phyloP scores from a whole-genome alignment of 2,888 invertebrate genomes.

The Congeria kusceri region DNA sequence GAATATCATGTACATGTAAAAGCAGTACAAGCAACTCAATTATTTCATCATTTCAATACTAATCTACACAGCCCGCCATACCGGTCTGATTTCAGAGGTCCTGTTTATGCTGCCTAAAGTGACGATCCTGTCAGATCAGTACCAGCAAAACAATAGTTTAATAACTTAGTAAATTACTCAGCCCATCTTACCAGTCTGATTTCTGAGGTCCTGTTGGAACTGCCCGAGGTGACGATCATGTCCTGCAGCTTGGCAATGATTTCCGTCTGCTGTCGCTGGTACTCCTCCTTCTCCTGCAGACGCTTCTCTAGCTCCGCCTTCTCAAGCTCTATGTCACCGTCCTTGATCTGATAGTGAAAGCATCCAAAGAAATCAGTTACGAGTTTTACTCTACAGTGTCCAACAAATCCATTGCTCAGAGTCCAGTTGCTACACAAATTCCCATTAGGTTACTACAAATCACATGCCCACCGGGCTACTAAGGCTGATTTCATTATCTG shows the following conservation, averaged over 20 bases:
- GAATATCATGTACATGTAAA: neutral
- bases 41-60: no score
- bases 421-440: no score
- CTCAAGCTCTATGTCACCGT: constrained; percentile 53
- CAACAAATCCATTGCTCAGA: no score
- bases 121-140: constrained; percentile 74
- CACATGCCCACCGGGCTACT: no score
- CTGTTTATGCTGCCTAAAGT: constrained; percentile 56
- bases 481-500: no score
- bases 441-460: no score
- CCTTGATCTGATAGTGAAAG: constrained; percentile 24
- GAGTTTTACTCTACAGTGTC: no score
- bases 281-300: constrained; percentile 77
- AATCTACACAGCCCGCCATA: neutral
- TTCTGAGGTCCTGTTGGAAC: constrained; percentile 5
- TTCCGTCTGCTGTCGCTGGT: constrained; percentile 66
- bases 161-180: no score
- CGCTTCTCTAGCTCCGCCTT: constrained; percentile 77
- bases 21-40: no score
- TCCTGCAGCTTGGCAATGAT: constrained; percentile 71
- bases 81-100: neutral
- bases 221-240: constrained; percentile 72
- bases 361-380: no score
- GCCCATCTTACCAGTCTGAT: neutral
- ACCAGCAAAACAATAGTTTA: no score